Percentiles rank a stretch among this genome's conserved stretches.
phyloP scores from a whole-genome alignment of 92 coral and sea anemone genomes.

The Galaxea fascicularis region DNA sequence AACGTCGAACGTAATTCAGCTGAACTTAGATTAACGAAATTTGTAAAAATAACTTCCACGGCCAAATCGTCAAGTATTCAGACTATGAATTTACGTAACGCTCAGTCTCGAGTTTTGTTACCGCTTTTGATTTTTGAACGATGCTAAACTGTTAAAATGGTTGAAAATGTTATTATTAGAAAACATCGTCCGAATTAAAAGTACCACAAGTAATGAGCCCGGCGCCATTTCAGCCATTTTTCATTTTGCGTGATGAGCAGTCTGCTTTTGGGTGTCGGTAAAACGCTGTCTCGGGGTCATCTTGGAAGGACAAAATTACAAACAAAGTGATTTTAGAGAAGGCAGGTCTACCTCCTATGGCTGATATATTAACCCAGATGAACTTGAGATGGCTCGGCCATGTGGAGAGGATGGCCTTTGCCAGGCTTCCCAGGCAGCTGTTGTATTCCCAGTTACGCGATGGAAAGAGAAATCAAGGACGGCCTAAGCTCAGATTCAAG shows the following conservation, averaged over 20 bases:
- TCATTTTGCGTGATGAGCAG: constrained; percentile 3
- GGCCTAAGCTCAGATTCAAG: too few relatives aligned
- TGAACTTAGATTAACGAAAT: not conserved
- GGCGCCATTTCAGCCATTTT: not conserved
- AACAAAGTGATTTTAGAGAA: too few relatives aligned
- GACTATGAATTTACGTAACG: not conserved
- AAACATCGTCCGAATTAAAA: not conserved
- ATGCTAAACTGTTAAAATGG: not conserved
- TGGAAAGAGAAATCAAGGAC: not conserved
- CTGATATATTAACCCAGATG: too few relatives aligned
- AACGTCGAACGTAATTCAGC: not conserved
- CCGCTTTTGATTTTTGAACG: not conserved
- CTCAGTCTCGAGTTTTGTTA: not conserved
- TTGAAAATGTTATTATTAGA: not conserved
- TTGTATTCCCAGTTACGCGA: not conserved
- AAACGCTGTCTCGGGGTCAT: not conserved
- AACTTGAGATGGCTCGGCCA: too few relatives aligned
- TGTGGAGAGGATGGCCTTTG: too few relatives aligned
- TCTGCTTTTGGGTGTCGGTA: not conserved
- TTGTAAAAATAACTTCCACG: not conserved
- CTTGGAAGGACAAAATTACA: not conserved
- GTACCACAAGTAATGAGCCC: constrained; percentile 19
- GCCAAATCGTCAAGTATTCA: not conserved
- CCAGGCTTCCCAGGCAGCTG: too few relatives aligned
- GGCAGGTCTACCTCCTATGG: too few relatives aligned